These are phyloP conservation scores for Nestor notabilis DNA, from an alignment of 2,113 vertebrate genomes.

Conservation along the genomic window DNA sequence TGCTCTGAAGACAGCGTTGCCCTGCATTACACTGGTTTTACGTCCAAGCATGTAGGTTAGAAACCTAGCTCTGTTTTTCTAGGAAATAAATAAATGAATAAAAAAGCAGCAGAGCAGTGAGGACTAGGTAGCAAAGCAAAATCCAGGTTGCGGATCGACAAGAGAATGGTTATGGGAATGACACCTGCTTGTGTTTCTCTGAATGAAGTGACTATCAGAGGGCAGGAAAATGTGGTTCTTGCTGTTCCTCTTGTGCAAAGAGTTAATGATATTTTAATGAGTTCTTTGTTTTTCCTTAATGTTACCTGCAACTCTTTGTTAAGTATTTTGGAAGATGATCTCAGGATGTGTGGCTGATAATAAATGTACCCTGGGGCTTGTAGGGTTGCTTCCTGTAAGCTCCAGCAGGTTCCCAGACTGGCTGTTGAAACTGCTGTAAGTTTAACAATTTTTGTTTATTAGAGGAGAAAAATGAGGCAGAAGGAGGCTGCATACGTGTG, in stretches of 20 bases:
- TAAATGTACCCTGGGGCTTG: neutral
- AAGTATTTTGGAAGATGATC: neutral
- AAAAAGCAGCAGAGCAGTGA: neutral
- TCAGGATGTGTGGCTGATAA: neutral
- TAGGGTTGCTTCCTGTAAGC: neutral
- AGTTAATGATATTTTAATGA: neutral
- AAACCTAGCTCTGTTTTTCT: neutral
- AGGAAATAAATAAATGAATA: neutral
- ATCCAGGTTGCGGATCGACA: neutral
- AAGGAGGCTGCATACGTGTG: neutral
- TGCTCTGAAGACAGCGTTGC: rapidly evolving
- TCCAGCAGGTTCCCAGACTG: neutral
- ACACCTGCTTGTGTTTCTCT: neutral
- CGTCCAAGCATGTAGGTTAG: rapidly evolving
- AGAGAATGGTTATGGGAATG: neutral
- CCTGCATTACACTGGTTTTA: neutral
- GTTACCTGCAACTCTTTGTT: neutral
- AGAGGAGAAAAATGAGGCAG: neutral
- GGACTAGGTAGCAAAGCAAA: neutral
- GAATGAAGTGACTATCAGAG: neutral
- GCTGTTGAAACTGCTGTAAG: neutral
- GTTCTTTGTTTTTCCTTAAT: neutral
- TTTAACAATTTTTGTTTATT: neutral
- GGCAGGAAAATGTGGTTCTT: neutral
- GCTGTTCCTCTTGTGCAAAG: neutral